Evolutionary conservation across 2,888 invertebrate species (phyloP), one percentile per base, ranked within the genome.

Genomic region (Athetis lepigone): DNA sequence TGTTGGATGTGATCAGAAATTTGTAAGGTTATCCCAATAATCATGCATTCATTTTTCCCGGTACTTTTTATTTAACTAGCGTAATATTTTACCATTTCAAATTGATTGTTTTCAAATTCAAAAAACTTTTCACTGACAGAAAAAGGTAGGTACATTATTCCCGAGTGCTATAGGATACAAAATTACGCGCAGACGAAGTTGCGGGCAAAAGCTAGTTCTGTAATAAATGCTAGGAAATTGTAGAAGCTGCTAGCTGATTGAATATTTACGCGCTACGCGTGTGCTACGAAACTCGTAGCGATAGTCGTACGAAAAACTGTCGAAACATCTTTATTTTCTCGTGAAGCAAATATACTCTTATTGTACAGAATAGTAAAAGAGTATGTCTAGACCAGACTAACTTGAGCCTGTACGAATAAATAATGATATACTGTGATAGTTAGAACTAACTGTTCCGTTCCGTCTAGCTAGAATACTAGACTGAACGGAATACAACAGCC

Each of bases 201-300:
- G 29, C 29, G 29, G 13, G 13, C 33, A 13, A 3, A 33, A 33
- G 13, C 4, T 33, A 13, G 13, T 33, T 3, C 13, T 11, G 4
- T 33, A 13, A 33, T 33, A 33, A 33, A 33, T 33, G 33, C 2
- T 2, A 33, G 4, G 13, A 33, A 33, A 13, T 2, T 11, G 27
- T 27, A 1, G 9, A 3, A 29, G 33, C n/a, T n/a, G n/a, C n/a
- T 4, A 13, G 4, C 33, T 13, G 11, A 13, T 33, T 25, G 2
- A 37, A 37, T 56, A 57, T 13, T 27, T 2, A 4, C 6, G 19
- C 36, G 25, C 33, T 18, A 21, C 9, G 49, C 0, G 23, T 11
- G 8, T 5, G 13, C 42, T 59, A 43, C 58, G 16, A 29, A 29
- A 46, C 39, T 18, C 13, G 29, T n/a, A 61, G 23, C 23, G 23